These are phyloP conservation scores for Philereme vetulata DNA, from an alignment of 2,888 invertebrate species.

Conservation along the genomic window DNA sequence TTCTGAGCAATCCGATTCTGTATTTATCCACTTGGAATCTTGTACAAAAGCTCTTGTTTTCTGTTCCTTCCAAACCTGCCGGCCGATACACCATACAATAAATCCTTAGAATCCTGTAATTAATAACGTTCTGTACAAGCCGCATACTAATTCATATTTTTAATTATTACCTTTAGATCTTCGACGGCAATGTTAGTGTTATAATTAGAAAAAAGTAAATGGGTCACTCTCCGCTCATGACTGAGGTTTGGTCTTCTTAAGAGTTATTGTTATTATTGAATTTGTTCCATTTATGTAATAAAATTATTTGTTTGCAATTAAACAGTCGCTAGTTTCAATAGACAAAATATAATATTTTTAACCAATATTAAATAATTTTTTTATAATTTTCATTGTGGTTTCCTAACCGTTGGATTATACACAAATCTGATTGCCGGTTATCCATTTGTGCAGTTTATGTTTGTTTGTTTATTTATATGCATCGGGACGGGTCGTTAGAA, in stretches of 20 bases:
- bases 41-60: neutral
- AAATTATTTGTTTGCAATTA: too few species aligned
- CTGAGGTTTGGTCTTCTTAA: too few species aligned
- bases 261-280: too few species aligned
- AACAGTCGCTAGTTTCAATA: too few species aligned
- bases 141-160: conserved; percentile 16
- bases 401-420: conserved; percentile 3
- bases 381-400: conserved; percentile 10
- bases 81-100: neutral
- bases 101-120: conserved; percentile 8
- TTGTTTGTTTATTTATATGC: conserved; percentile 48
- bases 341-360: too few species aligned
- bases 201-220: conserved; percentile 7
- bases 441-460: conserved; percentile 35
- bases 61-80: conserved; percentile 6
- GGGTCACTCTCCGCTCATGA: too few species aligned
- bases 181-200: conserved; percentile 18
- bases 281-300: too few species aligned
- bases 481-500: conserved; percentile 48
- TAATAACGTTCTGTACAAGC: conserved; percentile 10
- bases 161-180: conserved; percentile 25
- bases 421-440: conserved; percentile 10
- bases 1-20: neutral
- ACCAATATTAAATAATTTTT: too few species aligned
- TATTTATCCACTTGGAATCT: neutral